Conservation (phyloP, 1,140 invertebrate species). For the Drosophila melanica region DNA sequence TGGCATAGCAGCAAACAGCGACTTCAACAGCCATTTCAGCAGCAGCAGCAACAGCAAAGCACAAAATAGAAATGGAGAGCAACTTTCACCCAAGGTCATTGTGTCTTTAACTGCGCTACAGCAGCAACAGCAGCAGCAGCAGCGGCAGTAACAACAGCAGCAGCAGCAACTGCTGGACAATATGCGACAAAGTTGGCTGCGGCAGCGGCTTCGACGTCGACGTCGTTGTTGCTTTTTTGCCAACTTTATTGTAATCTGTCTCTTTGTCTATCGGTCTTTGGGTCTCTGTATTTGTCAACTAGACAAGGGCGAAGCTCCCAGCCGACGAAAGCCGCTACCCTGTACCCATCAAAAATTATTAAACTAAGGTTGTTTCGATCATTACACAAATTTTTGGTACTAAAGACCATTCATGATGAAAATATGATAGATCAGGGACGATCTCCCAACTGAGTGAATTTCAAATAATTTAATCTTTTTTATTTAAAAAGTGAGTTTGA, state of each 20-base stretch:
- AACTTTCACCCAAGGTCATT: slow-evolving; percentile 84
- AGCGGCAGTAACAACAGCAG: slow-evolving; percentile 10
- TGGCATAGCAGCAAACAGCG: slow-evolving; percentile 37
- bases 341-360: background rate
- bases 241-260: slow-evolving; percentile 34
- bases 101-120: slow-evolving; percentile 79
- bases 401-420: too few relatives aligned
- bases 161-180: slow-evolving; percentile 41
- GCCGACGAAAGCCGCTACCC: slow-evolving; percentile 13
- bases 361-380: background rate
- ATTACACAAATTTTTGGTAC: too few relatives aligned
- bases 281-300: slow-evolving; percentile 35
- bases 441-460: too few relatives aligned
- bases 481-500: too few relatives aligned
- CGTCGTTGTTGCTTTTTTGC: slow-evolving; percentile 21
- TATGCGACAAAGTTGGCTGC: slow-evolving; percentile 45
- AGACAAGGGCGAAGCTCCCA: background rate
- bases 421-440: too few relatives aligned
- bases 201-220: slow-evolving; percentile 32
- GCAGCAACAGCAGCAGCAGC: slow-evolving; percentile 22
- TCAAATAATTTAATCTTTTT: too few relatives aligned
- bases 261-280: background rate
- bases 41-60: slow-evolving; percentile 44
- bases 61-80: slow-evolving; percentile 82
- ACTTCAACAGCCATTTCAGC: slow-evolving; percentile 25